Percentiles rank a stretch among this genome's conserved stretches.
These are phyloP conservation scores for Casuarius casuarius DNA, from an alignment of 2,113 vertebrate species.

Conservation along the genomic window DNA sequence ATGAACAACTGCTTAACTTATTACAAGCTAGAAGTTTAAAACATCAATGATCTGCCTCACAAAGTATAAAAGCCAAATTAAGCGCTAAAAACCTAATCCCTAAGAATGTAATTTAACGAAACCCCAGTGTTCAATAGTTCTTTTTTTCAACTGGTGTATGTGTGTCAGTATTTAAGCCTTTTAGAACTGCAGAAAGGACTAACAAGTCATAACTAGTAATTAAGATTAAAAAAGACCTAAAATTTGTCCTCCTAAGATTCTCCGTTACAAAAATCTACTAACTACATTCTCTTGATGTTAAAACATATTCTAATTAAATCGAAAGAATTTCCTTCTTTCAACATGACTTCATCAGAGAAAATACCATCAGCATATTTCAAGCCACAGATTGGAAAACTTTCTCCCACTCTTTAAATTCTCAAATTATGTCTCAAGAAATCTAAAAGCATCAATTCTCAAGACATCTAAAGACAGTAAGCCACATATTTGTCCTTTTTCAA, in stretches of 20 bases:
- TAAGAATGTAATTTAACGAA: neutral
- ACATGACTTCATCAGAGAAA: fast-evolving
- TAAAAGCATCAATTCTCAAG: neutral
- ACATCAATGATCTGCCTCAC: neutral
- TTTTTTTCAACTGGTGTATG: neutral
- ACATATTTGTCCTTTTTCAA: neutral
- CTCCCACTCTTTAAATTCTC: neutral
- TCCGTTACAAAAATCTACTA: neutral
- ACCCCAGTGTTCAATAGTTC: neutral
- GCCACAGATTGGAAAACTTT: neutral
- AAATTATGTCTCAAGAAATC: neutral
- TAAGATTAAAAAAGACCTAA: neutral
- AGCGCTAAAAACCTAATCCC: neutral
- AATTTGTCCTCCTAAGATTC: neutral
- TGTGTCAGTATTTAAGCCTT: neutral
- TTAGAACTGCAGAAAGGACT: neutral
- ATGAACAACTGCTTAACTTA: neutral
- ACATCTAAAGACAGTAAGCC: neutral
- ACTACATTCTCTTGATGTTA: neutral
- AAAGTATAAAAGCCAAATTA: neutral
- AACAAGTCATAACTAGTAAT: neutral
- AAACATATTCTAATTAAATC: neutral
- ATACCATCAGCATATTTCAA: neutral
- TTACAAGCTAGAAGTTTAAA: neutral
- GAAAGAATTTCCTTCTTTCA: neutral